phyloP scores from a whole-genome alignment of 1,140 invertebrate species.

The Myzus persicae region DNA sequence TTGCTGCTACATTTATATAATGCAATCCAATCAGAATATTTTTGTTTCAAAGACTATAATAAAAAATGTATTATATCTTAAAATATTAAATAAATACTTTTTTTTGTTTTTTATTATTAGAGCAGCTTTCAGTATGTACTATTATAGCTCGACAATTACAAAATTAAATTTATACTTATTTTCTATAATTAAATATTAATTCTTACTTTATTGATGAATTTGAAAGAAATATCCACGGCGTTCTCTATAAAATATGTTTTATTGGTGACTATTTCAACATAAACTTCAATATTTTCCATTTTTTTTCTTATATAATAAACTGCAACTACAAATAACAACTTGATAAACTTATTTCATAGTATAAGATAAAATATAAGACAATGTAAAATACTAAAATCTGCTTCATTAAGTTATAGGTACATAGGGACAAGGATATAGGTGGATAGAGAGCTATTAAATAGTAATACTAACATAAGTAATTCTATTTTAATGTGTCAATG shows the following conservation, averaged over 20 bases:
- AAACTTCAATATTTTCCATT: constrained; percentile 31
- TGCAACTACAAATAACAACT: background rate
- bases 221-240: background rate
- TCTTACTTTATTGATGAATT: constrained; percentile 43
- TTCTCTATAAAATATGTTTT: constrained; percentile 46
- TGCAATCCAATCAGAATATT: constrained; percentile 39
- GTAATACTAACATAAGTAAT: background rate
- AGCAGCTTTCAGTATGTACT: no score
- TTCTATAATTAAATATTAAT: background rate
- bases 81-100: no score
- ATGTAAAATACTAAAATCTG: background rate
- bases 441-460: background rate
- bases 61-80: background rate
- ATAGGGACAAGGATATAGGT: background rate
- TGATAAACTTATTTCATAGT: background rate
- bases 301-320: background rate
- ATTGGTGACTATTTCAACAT: constrained; percentile 23
- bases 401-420: background rate
- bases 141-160: no score
- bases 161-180: no score
- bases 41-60: constrained; percentile 34
- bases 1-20: constrained; percentile 38
- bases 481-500: no score
- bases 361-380: background rate
- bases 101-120: no score